A percentile compares a stretch with the other conserved stretches of the same genome.
Conservation (phyloP, 2,797 vertebrate species). For the Threskiornis aethiopicus region DNA sequence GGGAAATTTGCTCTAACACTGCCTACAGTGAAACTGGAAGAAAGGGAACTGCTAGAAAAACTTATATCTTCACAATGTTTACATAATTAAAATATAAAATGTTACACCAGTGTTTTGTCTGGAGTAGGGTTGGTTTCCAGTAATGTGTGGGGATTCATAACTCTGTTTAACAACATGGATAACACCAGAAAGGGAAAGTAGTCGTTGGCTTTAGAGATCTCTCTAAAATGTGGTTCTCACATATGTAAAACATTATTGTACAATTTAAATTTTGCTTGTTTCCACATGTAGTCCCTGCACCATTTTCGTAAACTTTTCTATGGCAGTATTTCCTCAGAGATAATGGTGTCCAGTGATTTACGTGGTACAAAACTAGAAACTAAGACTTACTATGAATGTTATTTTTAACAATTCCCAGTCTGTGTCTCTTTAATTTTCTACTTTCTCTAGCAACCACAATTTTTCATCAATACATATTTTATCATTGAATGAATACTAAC, state of each 20-base stretch:
- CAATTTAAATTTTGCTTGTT: background rate
- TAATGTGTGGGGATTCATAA: constrained; percentile 43
- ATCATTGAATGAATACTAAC: too few relatives aligned
- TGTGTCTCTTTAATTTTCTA: background rate
- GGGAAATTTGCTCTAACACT: constrained; percentile 46
- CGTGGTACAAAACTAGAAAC: background rate
- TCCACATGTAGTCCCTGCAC: background rate
- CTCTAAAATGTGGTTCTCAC: background rate
- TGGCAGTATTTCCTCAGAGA: background rate
- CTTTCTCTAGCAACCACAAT: background rate
- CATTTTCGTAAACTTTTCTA: background rate
- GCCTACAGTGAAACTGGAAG: constrained; percentile 40
- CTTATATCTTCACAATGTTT: constrained; percentile 34
- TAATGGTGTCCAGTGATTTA: background rate
- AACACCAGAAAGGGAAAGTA: constrained; percentile 41
- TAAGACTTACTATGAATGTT: background rate
- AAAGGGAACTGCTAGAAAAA: constrained; percentile 44
- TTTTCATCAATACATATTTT: background rate
- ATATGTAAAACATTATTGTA: background rate
- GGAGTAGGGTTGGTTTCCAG: constrained; percentile 64
- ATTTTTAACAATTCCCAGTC: background rate
- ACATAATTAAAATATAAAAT: constrained; percentile 56
- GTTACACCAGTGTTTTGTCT: constrained; percentile 60
- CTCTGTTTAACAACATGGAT: constrained; percentile 46
- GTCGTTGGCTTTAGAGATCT: background rate